These are phyloP conservation scores for Heliconius ethilla DNA, from an alignment of 2,888 invertebrate genomes.

Conservation along the genomic window DNA sequence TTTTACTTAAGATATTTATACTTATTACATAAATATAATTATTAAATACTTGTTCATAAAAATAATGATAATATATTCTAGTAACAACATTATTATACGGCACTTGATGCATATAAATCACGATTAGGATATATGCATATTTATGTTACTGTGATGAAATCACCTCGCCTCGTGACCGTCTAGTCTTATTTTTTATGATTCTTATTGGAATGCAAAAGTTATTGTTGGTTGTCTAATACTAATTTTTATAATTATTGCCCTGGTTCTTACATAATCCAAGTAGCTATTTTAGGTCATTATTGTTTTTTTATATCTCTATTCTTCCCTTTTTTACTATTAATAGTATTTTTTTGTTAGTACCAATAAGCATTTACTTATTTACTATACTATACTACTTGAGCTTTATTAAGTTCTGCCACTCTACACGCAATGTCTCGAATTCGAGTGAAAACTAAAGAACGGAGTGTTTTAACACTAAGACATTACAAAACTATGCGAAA, in stretches of 20 bases:
- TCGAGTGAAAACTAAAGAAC: too few relatives aligned
- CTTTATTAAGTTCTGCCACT: too few relatives aligned
- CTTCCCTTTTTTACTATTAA: too few relatives aligned
- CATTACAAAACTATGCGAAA: too few relatives aligned
- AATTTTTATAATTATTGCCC: neutral
- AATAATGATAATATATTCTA: slow-evolving; percentile 4
- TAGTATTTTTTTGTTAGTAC: too few relatives aligned
- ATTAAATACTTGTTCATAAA: neutral
- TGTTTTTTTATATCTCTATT: neutral
- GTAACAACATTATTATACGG: neutral
- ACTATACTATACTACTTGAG: too few relatives aligned
- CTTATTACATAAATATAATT: neutral
- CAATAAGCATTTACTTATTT: too few relatives aligned
- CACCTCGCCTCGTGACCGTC: slow-evolving; percentile 35
- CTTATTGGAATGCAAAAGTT: neutral
- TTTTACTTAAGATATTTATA: neutral
- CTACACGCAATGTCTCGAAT: too few relatives aligned
- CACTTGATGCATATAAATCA: slow-evolving; percentile 34
- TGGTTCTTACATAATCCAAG: neutral
- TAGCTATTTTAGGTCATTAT: neutral
- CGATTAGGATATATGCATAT: slow-evolving; percentile 39
- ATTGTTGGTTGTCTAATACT: neutral
- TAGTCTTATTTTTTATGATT: neutral
- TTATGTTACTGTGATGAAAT: slow-evolving; percentile 44
- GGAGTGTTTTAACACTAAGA: too few relatives aligned